Evolutionary conservation across 2,113 vertebrate genomes (phyloP), one percentile per base, ranked within the genome.

Genomic region (Romanogobio albipinnatus): DNA sequence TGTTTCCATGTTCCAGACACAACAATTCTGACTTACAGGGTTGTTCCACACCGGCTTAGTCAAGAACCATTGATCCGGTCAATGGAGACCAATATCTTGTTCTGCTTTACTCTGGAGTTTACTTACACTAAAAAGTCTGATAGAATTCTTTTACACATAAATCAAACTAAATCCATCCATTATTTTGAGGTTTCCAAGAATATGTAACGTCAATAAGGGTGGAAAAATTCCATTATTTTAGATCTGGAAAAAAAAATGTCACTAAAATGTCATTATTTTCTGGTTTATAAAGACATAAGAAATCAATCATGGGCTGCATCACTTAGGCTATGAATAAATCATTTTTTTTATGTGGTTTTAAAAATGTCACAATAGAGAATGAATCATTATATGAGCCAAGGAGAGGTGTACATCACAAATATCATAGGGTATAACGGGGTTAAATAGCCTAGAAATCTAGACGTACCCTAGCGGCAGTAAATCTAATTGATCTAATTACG

Each of bases 1-100:
- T 73, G 29, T 78, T 68, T 81, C 76, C 47, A 80, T 61, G 56
- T 70, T 74, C 56, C 77, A 87, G 82, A 71, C 58, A 76, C 36
- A 84, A 84, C 71, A 82, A 0, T 77, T 73, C 19, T 39, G 77
- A 51, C 22, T 74, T 85, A 73, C 68, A 81, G 15, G 17, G 26
- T 76, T 71, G 59, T 74, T 83, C 26, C 81, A 83, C 64, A 45
- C 56, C 14, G 9, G 45, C 68, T 24, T 73, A 80, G 85, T 74
- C 53, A 79, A 47, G 29, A 80, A 80, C 33, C 33, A 84, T 66
- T 61, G 66, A 87, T 80, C 58, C 29, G 47, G 76, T 70, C 53
- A 7, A 39, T 74, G 36, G 2, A 80, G 80, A 61, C 39, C 62
- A 66, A 79, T 75, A 86, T 39, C 43, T 45, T 66, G 80, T 59